These are phyloP conservation scores for Andinoacara biseriatus DNA, from an alignment of 2,113 vertebrate species.

Conservation along the genomic window DNA sequence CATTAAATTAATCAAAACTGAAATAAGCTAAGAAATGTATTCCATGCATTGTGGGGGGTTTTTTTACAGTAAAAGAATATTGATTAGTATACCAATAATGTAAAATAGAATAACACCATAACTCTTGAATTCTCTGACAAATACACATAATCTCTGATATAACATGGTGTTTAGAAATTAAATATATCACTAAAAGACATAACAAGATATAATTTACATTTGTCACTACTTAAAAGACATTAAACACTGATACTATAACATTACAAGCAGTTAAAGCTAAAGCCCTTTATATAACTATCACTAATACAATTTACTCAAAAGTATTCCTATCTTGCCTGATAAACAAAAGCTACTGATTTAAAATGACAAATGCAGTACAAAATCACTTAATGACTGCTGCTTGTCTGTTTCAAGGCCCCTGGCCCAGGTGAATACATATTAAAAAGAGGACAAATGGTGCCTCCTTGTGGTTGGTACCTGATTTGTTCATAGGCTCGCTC, in stretches of 20 bases:
- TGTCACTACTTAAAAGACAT: not conserved
- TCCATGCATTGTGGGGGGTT: not conserved
- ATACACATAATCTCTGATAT: not conserved
- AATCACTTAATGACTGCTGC: slow-evolving; percentile 21
- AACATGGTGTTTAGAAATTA: not conserved
- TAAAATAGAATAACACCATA: not conserved
- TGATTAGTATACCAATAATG: not conserved
- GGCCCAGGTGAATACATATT: not conserved
- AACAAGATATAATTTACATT: not conserved
- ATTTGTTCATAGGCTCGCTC: slow-evolving; percentile 81
- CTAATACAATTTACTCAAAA: slow-evolving; percentile 22
- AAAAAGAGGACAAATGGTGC: slow-evolving; percentile 74
- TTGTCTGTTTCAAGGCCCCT: slow-evolving; percentile 18
- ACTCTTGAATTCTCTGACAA: not conserved
- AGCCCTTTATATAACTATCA: slow-evolving; percentile 6
- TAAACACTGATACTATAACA: not conserved
- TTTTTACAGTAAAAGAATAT: not conserved
- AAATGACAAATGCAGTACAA: slow-evolving; percentile 27
- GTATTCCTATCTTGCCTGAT: slow-evolving; percentile 24
- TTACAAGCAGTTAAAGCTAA: not conserved
- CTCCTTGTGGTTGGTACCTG: slow-evolving; percentile 79
- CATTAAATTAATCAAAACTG: not conserved
- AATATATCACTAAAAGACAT: not conserved
- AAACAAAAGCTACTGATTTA: not conserved
- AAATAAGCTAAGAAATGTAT: not conserved